These are phyloP conservation scores for Buathra laborator DNA, from an alignment of 2,888 invertebrate genomes.

Conservation along the genomic window DNA sequence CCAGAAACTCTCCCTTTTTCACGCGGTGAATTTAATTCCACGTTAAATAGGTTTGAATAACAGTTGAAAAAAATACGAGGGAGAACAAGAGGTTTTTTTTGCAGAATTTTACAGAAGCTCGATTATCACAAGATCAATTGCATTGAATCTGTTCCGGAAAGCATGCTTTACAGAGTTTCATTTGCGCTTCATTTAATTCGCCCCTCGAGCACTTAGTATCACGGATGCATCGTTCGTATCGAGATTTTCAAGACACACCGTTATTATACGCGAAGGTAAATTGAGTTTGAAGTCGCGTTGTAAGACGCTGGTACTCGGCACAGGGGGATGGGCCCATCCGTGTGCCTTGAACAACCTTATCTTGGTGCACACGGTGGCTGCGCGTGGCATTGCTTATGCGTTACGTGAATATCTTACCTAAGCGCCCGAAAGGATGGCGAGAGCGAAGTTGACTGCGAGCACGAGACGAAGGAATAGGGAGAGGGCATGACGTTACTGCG, in stretches of 20 bases:
- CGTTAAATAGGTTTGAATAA: constrained; percentile 48
- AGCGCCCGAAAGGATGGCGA: constrained; percentile 74
- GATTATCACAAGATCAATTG: neutral
- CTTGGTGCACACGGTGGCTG: constrained; percentile 84
- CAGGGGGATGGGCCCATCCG: constrained; percentile 52
- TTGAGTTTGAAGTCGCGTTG: constrained; percentile 79
- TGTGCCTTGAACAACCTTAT: constrained; percentile 77
- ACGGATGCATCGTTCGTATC: constrained; percentile 33
- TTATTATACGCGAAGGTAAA: constrained; percentile 66
- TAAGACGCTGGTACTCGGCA: constrained; percentile 79
- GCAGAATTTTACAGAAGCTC: neutral
- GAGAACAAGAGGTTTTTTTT: neutral
- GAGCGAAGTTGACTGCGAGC: constrained; percentile 33
- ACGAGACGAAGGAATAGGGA: constrained; percentile 25
- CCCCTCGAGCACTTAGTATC: neutral
- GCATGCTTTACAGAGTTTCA: neutral
- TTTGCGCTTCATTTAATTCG: constrained; percentile 1
- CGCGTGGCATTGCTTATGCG: constrained; percentile 84
- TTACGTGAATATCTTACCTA: constrained; percentile 85
- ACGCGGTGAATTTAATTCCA: constrained; percentile 44
- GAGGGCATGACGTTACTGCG: constrained; percentile 72
- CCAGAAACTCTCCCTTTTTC: constrained; percentile 1
- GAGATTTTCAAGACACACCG: constrained; percentile 28
- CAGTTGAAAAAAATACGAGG: neutral
- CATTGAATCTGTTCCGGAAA: neutral